Percentiles rank a stretch among this genome's conserved stretches.
Conservation (phyloP, 2,797 vertebrate genomes). For the Thamnophis elegans region DNA sequence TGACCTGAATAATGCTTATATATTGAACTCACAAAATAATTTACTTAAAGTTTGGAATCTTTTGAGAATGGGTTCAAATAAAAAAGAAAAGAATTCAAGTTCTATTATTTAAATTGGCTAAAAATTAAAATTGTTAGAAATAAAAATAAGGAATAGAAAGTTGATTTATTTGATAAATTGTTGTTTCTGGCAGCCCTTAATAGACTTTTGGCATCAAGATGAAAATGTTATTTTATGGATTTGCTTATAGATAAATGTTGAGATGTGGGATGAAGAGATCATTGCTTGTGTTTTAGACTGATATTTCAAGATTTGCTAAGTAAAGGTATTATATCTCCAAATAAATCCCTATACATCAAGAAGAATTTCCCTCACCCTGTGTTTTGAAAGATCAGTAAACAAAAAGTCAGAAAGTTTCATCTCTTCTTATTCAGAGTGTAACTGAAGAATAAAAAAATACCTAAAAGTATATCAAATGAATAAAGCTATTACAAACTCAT, state of each 20-base stretch:
- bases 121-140: too few relatives aligned
- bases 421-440: neutral
- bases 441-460: neutral
- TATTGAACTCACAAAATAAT: too few relatives aligned
- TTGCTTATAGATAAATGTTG: neutral
- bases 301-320: neutral
- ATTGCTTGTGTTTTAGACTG: neutral
- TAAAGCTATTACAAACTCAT: neutral
- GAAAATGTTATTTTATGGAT: neutral
- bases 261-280: neutral
- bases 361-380: neutral
- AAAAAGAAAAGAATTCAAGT: too few relatives aligned
- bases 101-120: too few relatives aligned
- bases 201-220: neutral
- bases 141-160: too few relatives aligned
- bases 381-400: neutral
- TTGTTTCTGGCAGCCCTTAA: neutral
- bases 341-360: neutral
- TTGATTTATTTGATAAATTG: too few relatives aligned
- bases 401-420: neutral
- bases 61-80: too few relatives aligned
- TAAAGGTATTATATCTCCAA: neutral
- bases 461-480: neutral
- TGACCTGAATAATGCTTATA: too few relatives aligned
- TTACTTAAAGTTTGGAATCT: too few relatives aligned